Evolutionary conservation across 2,797 vertebrate species (phyloP), one percentile per base, ranked within the genome.

Genomic region (Capromys pilorides): DNA sequence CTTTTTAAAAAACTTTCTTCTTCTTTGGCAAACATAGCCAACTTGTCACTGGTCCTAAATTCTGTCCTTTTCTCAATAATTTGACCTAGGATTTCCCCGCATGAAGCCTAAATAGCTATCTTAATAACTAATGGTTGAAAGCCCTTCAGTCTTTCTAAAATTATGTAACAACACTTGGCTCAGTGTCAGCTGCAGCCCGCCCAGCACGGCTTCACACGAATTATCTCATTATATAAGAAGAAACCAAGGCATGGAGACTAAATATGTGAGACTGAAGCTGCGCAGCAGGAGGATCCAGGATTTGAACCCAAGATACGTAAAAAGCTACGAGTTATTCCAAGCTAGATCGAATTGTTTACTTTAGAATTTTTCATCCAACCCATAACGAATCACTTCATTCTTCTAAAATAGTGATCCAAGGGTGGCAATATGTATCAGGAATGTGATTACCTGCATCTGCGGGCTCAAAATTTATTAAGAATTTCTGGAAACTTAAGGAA

Each of bases 401-500:
- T 92, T 85, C 78, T 91, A 54, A 95, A 93, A 64, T 1, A 49
- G 71, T 86, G 49, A 57, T 94, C 93, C 82, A 91, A 90, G 71
- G 33, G 39, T 66, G 45, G 41, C 12, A 69, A 41, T 21, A 64
- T 39, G 28, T 59, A 75, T 81, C 36, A 79, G 81, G 16, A 91
- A 94, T 39, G 86, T 59, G 41, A 62, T 49, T 73, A 88, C 49
- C 51, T 26, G 22, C 33, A 87, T 14, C 3, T 82, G 26, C 31
- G 33, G 24, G 39, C 36, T 77, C 5, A 54, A 95, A 87, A 77
- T 59, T 21, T 64, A 94, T 33, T 94, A 51, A 81, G 59, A 61
- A 86, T 88, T 93, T 90, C 41, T 93, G 73, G 77, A 89, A 93
- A 82, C 67, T 73, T 71, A 93, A 90, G 62, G 26, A 95, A 86